These are phyloP conservation scores for Xanthia togata DNA, from an alignment of 2,888 invertebrate genomes.

Conservation along the genomic window DNA sequence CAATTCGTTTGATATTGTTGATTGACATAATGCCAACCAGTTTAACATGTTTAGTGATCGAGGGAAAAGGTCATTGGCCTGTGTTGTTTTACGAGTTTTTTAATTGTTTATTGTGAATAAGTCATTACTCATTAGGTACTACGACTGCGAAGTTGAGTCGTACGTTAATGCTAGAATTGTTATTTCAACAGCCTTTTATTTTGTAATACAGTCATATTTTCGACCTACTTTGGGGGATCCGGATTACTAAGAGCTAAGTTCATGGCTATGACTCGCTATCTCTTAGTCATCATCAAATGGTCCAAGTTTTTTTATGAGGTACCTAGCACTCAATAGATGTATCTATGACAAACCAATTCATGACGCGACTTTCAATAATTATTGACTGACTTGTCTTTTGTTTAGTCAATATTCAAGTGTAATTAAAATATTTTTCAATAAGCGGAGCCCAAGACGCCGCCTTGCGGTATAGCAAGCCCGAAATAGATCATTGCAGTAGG, in stretches of 20 bases:
- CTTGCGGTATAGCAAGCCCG: slow-evolving; percentile 6
- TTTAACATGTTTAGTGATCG: slow-evolving; percentile 38
- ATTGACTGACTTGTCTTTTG: background rate
- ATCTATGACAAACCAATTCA: slow-evolving; percentile 13
- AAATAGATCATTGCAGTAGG: background rate
- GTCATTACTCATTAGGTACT: slow-evolving; percentile 32
- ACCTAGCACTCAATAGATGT: slow-evolving; percentile 18
- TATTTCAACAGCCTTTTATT: slow-evolving; percentile 28
- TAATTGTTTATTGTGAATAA: slow-evolving; percentile 36
- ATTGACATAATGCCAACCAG: slow-evolving; percentile 51
- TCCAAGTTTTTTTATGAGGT: slow-evolving; percentile 10
- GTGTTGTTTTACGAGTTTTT: slow-evolving; percentile 33
- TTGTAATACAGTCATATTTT: slow-evolving; percentile 32
- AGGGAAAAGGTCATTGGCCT: slow-evolving; percentile 43
- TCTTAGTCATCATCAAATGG: slow-evolving; percentile 2
- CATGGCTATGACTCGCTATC: background rate
- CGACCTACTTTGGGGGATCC: slow-evolving; percentile 19
- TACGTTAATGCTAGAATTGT: slow-evolving; percentile 7
- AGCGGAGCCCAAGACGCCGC: slow-evolving; percentile 1
- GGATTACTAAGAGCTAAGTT: slow-evolving; percentile 19
- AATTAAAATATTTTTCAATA: background rate
- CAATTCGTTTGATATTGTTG: slow-evolving; percentile 39
- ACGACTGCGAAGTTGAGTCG: slow-evolving; percentile 8
- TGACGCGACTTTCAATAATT: background rate
- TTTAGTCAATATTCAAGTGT: background rate